These are phyloP conservation scores for Etheostoma perlongum DNA, from an alignment of 2,797 vertebrate genomes.

Conservation along the genomic window DNA sequence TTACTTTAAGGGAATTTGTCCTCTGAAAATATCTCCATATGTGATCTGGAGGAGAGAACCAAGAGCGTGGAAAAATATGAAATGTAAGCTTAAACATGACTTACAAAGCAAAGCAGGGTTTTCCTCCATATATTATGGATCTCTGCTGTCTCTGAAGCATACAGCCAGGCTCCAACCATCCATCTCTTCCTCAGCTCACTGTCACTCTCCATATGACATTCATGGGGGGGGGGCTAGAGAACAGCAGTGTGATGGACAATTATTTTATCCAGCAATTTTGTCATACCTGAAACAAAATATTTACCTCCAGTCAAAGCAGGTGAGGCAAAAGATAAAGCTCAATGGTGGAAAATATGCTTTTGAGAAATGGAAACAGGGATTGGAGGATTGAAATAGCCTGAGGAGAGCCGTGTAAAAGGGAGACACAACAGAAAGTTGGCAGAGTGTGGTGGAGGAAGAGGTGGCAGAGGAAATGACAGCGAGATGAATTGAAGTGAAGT, in stretches of 20 bases:
- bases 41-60: slow-evolving; percentile 12
- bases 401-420: background rate
- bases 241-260: background rate
- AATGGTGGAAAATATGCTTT: slow-evolving; percentile 6
- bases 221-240: background rate
- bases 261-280: background rate
- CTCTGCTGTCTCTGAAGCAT: slow-evolving; percentile 27
- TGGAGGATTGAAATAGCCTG: slow-evolving; percentile 36
- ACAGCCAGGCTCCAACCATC: slow-evolving; percentile 47
- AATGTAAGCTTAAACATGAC: slow-evolving; percentile 44
- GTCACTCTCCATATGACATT: slow-evolving; percentile 39
- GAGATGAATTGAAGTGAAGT: slow-evolving; percentile 52
- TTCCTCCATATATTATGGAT: slow-evolving; percentile 65
- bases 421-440: slow-evolving; percentile 10
- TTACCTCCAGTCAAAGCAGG: slow-evolving; percentile 24
- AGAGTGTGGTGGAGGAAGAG: slow-evolving; percentile 9
- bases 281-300: slow-evolving; percentile 1
- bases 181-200: slow-evolving; percentile 32
- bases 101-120: slow-evolving; percentile 29
- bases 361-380: slow-evolving; percentile 7
- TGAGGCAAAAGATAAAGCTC: slow-evolving; percentile 24
- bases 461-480: slow-evolving; percentile 30
- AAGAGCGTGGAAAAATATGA: slow-evolving; percentile 7
- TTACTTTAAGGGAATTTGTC: slow-evolving; percentile 33
- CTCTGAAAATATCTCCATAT: slow-evolving; percentile 11